Percentiles rank a stretch among this genome's conserved stretches.
These are phyloP conservation scores for Euschistus heros DNA, from an alignment of 1,140 invertebrate species.

Conservation along the genomic window DNA sequence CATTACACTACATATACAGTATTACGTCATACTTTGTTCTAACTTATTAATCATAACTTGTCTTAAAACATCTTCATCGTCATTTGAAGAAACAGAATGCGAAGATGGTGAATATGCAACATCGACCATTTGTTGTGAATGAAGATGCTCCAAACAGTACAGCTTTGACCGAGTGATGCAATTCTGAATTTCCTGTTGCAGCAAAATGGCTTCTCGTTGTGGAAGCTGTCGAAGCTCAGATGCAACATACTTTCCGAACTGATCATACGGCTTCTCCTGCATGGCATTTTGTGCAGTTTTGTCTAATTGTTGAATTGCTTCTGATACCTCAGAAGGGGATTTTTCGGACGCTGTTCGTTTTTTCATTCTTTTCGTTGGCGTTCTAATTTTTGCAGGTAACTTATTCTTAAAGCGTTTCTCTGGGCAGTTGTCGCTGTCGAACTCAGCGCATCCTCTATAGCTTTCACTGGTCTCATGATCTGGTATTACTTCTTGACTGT, in stretches of 20 bases:
- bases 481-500: no score
- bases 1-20: no score
- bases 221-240: background rate
- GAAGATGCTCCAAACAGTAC: background rate
- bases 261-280: background rate
- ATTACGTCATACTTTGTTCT: no score
- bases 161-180: background rate
- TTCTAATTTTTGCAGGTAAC: background rate
- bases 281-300: background rate
- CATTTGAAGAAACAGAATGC: no score
- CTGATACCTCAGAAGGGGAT: background rate
- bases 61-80: no score
- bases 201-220: background rate
- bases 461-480: no score
- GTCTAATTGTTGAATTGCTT: background rate
- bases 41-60: no score
- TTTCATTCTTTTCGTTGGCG: background rate
- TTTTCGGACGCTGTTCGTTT: background rate
- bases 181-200: constrained; percentile 8
- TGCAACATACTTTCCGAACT: background rate
- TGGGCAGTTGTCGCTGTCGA: no score
- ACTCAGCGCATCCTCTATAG: no score
- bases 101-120: no score
- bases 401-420: no score
- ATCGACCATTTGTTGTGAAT: background rate